Percentiles rank a stretch among this genome's conserved stretches.
Conservation (phyloP, 2,797 vertebrate genomes). For the Anguilla obscura region DNA sequence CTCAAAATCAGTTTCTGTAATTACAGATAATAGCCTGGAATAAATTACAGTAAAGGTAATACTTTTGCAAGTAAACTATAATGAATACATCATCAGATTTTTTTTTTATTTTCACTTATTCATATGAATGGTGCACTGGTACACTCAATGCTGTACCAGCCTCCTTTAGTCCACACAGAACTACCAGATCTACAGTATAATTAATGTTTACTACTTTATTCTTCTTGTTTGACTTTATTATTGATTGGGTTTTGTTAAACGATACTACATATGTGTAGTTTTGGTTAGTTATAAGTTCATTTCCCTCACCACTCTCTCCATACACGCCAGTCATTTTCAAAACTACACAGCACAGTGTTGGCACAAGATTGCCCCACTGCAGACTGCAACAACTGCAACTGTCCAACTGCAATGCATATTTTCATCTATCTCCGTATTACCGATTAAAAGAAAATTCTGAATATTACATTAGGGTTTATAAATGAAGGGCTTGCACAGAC, state of each 20-base stretch:
- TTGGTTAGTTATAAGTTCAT: neutral
- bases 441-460: neutral
- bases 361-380: too few relatives aligned
- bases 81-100: constrained; percentile 18
- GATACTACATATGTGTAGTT: neutral
- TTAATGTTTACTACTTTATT: neutral
- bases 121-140: neutral
- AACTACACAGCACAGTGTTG: too few relatives aligned
- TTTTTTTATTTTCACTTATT: constrained; percentile 16
- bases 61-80: constrained; percentile 22
- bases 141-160: neutral
- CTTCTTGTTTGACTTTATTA: neutral
- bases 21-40: constrained; percentile 36
- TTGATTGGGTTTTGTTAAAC: neutral
- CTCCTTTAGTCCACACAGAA: neutral
- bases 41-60: constrained; percentile 32
- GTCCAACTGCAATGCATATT: too few relatives aligned
- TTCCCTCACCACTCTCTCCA: neutral
- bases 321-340: too few relatives aligned
- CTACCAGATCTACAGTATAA: neutral
- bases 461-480: neutral
- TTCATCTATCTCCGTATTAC: neutral
- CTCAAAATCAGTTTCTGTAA: constrained; percentile 26
- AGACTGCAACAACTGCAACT: too few relatives aligned
- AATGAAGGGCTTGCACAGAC: neutral